phyloP scores from a whole-genome alignment of 2,888 invertebrate species.

The Polietes domitor region DNA sequence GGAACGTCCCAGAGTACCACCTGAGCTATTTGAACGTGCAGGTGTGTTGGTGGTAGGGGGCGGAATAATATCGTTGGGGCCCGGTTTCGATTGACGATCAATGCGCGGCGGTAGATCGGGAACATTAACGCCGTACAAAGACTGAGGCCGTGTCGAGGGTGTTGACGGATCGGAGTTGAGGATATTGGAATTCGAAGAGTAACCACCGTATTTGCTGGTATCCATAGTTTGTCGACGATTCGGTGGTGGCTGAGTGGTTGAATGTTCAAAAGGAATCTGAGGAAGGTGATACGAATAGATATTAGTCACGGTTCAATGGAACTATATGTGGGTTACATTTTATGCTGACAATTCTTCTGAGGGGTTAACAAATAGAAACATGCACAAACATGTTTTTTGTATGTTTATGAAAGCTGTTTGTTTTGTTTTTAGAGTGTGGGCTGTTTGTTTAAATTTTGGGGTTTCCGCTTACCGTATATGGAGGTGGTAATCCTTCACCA shows the following conservation, averaged over 20 bases:
- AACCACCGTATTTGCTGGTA: constrained; percentile 74
- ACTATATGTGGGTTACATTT: constrained; percentile 61
- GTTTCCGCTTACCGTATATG: constrained; percentile 88
- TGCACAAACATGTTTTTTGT: constrained; percentile 18
- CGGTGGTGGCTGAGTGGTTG: constrained; percentile 72
- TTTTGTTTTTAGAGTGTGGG: neutral
- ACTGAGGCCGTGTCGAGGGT: constrained; percentile 78
- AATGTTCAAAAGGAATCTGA: constrained; percentile 80
- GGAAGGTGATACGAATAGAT: constrained; percentile 5
- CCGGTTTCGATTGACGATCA: constrained; percentile 89
- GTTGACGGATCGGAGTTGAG: constrained; percentile 77
- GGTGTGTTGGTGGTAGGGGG: constrained; percentile 78
- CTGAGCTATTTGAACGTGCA: constrained; percentile 81
- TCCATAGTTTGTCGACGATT: constrained; percentile 80
- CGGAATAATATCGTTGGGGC: constrained; percentile 76
- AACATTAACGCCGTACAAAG: constrained; percentile 82
- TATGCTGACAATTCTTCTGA: neutral
- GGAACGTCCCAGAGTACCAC: constrained; percentile 81
- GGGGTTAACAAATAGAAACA: constrained; percentile 23
- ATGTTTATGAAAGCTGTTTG: constrained; percentile 22
- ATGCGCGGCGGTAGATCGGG: constrained; percentile 94
- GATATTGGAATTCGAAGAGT: constrained; percentile 75
- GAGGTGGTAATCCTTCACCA: constrained; percentile 87
- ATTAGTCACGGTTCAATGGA: constrained; percentile 29
- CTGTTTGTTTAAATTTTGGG: constrained; percentile 47